A percentile compares a stretch with the other conserved stretches of the same genome.
Evolutionary conservation across 2,797 vertebrate genomes (phyloP).

Genomic region (Trachurus trachurus): DNA sequence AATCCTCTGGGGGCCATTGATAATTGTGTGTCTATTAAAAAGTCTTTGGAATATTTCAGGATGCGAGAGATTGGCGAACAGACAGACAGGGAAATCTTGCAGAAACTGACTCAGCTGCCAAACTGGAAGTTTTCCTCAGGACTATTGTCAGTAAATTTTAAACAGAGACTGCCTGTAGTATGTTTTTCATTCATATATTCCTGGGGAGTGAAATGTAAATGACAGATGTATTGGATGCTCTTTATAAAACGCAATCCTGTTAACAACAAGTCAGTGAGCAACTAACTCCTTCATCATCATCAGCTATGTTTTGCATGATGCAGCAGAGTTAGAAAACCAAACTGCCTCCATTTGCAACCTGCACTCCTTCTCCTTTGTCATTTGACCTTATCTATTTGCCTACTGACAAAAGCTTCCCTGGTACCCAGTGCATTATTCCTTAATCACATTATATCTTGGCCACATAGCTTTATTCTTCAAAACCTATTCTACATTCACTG

Average conservation of each 20-base stretch:
- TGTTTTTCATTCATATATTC: not conserved
- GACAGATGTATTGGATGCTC: not conserved
- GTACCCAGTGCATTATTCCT: constrained; percentile 29
- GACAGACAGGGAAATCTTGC: not conserved
- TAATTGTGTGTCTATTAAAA: not conserved
- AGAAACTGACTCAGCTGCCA: not conserved
- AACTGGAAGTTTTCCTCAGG: not conserved
- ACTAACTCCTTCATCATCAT: not conserved
- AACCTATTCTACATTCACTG: constrained; percentile 28
- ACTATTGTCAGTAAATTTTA: not conserved
- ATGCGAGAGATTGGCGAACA: too few species aligned
- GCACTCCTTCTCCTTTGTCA: constrained; percentile 33
- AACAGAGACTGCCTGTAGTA: too few species aligned
- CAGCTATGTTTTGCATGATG: constrained; percentile 12
- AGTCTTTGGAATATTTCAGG: not conserved
- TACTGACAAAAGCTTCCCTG: constrained; percentile 44
- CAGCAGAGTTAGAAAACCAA: not conserved
- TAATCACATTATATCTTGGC: constrained; percentile 45
- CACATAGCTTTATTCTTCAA: constrained; percentile 46
- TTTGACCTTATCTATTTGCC: constrained; percentile 40
- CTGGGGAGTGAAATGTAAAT: not conserved
- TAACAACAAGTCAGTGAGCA: not conserved
- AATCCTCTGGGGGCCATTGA: not conserved
- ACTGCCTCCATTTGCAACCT: constrained; percentile 33
- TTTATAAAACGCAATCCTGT: not conserved